A percentile compares a stretch with the other conserved stretches of the same genome.
phyloP scores from a whole-genome alignment of 2,888 invertebrate genomes.

The Stictocephala bisonia region DNA sequence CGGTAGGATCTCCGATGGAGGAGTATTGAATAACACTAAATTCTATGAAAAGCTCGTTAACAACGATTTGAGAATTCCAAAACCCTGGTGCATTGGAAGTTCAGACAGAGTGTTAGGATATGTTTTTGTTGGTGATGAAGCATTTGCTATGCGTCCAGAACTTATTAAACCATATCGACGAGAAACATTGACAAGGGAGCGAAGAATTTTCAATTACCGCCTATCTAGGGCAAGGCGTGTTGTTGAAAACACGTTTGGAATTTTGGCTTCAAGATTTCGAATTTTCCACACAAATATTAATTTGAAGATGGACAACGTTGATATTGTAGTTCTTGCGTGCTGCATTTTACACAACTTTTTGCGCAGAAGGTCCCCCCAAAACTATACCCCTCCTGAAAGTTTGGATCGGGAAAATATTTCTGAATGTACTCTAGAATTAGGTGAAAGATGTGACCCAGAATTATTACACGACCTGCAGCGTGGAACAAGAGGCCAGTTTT shows the following conservation, averaged over 20 bases:
- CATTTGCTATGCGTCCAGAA: too few species aligned
- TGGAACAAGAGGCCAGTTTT: conserved; percentile 45
- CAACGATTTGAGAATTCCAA: too few species aligned
- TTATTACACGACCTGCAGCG: conserved; percentile 45
- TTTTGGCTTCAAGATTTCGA: conserved; percentile 41
- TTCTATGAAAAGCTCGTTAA: too few species aligned
- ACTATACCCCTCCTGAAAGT: conserved; percentile 37
- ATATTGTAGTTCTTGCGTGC: conserved; percentile 44
- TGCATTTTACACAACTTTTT: conserved; percentile 47
- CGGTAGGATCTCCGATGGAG: conserved; percentile 57
- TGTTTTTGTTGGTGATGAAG: conserved; percentile 49
- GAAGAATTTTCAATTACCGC: conserved; percentile 44
- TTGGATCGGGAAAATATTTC: conserved; percentile 41
- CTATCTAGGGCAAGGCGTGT: conserved; percentile 41
- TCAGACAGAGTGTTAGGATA: conserved; percentile 46
- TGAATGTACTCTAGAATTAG: conserved; percentile 41
- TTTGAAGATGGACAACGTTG: conserved; percentile 40
- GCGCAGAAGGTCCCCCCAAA: conserved; percentile 34
- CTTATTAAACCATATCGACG: conserved; percentile 39
- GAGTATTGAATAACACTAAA: too few species aligned
- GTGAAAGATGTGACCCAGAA: conserved; percentile 46
- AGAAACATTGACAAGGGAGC: conserved; percentile 37
- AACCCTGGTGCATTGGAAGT: too few species aligned
- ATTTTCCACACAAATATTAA: conserved; percentile 45
- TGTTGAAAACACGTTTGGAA: conserved; percentile 44